Evolutionary conservation across 35 echinoderm and acorn worm species (phyloP), one percentile per base, ranked within the genome.

Genomic region (Eucidaris tribuloides): DNA sequence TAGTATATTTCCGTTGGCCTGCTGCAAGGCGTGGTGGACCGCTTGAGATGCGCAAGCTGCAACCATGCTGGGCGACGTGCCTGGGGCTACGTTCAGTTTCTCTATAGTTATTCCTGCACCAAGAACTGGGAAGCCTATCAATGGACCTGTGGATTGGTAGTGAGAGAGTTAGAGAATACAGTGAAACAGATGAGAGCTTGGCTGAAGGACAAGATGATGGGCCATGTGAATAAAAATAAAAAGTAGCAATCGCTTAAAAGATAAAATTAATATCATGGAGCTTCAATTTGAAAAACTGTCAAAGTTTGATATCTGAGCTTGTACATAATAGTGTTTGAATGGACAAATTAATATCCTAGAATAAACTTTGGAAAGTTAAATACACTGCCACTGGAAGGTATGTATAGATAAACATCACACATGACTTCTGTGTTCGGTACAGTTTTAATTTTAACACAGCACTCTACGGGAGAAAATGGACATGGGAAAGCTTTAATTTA

Each of bases 1-100:
- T 29, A 96, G 31, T 14, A 96, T 29, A 15, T 61, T 38, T 23
- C 74, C 44, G 39, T 43, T 46, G 40, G 83, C 78, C 77, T 43
- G 7, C 22, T 83, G 28, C 30, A 96, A 66, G 79, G 83, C 83
- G 57, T 58, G 86, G 62, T 96, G 87, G 52, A 96, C 42, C 60
- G 82, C 76, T 59, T 96, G 93, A 30, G 88, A 82, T 45, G 88
- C 86, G 42, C 93, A 96, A 0, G 93, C 93, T 42, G 93, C 72
- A 19, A 96, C 78, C 45, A 96, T 88, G 20, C 87, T 76, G 25
- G 79, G 27, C 14, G 93, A 90, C 1, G 93, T 96, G 19, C 93
- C 93, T 24, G 83, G 83, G 20, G 28, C 76, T 25, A 82, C 45
- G 3, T 80, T 38, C 33, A 85, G 28, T 30, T 32, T 33, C 56